Evolutionary conservation across 2,113 vertebrate species (phyloP).

Genomic region (Sakesphorus luctuosus): DNA sequence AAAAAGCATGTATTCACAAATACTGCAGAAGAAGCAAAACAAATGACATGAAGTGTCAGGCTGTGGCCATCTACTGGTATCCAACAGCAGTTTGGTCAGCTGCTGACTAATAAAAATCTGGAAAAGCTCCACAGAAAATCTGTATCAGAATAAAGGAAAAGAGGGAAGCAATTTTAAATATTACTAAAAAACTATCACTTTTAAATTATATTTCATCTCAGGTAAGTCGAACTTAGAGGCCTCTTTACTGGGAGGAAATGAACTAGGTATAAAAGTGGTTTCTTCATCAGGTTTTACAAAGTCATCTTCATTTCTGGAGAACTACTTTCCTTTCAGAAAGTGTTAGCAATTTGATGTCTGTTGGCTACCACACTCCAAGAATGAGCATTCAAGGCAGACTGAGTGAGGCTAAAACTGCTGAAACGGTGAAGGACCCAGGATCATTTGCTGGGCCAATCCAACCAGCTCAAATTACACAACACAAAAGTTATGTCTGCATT

Average conservation of each 20-base stretch:
- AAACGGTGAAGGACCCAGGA: not conserved
- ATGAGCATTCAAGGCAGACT: rapidly evolving
- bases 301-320: not conserved
- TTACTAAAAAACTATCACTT: not conserved
- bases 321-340: not conserved
- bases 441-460: not conserved
- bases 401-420: not conserved
- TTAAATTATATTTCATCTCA: not conserved
- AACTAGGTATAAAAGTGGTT: not conserved
- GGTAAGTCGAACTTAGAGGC: not conserved
- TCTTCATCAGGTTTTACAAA: not conserved
- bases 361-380: not conserved
- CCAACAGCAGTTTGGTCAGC: not conserved
- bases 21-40: not conserved
- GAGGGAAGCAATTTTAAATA: not conserved
- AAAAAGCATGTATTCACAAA: not conserved
- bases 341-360: not conserved
- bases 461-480: not conserved
- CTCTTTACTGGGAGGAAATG: not conserved
- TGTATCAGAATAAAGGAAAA: not conserved
- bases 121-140: not conserved
- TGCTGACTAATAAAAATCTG: not conserved
- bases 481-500: not conserved
- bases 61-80: not conserved
- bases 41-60: not conserved